A percentile compares a stretch with the other conserved stretches of the same genome.
These are phyloP conservation scores for Chaetops frenatus DNA, from an alignment of 2,113 vertebrate species.

Conservation along the genomic window DNA sequence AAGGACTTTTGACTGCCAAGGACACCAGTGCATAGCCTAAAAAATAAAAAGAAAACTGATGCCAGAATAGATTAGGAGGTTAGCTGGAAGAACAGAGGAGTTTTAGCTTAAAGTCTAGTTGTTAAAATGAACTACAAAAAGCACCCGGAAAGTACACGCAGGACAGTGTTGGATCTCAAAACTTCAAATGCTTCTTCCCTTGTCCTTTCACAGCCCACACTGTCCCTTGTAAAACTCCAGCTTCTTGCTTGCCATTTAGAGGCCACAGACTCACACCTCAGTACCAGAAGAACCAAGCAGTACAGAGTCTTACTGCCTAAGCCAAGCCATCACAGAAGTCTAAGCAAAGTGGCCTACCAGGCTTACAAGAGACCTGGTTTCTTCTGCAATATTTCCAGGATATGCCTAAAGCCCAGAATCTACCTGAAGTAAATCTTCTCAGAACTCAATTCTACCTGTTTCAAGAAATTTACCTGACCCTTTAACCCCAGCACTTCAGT, in stretches of 20 bases:
- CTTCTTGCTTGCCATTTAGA: background rate
- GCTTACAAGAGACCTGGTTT: background rate
- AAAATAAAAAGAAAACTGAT: background rate
- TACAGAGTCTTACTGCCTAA: background rate
- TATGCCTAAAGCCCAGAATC: background rate
- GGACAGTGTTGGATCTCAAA: background rate
- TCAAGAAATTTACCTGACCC: background rate
- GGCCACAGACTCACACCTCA: background rate
- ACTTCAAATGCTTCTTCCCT: background rate
- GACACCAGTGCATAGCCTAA: slow-evolving; percentile 78
- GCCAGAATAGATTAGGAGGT: background rate
- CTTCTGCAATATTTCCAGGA: background rate
- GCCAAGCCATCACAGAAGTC: background rate
- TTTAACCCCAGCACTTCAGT: background rate
- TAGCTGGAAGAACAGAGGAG: background rate
- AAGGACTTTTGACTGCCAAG: slow-evolving; percentile 73
- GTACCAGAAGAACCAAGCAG: background rate
- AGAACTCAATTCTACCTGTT: background rate
- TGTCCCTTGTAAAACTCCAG: background rate
- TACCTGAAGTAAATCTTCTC: background rate
- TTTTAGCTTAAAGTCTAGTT: background rate
- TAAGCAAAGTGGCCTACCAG: background rate
- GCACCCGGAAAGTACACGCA: fast-evolving
- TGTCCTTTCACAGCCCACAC: background rate
- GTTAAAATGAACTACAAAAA: background rate